Evolutionary conservation across 2,888 invertebrate species (phyloP).

Genomic region (Xanthorhoe spadicearia): DNA sequence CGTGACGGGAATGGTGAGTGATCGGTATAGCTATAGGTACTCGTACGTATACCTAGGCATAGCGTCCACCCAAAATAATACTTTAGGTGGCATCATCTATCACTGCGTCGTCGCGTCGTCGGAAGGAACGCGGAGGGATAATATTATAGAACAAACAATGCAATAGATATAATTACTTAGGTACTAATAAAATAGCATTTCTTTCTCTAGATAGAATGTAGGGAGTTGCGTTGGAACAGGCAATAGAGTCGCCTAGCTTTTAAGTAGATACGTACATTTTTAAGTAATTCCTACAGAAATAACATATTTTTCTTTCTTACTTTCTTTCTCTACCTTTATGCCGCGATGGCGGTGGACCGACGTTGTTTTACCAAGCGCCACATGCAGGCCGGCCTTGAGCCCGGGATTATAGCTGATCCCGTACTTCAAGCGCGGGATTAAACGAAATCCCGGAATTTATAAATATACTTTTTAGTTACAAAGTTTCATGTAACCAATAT

Average conservation of each 20-base stretch:
- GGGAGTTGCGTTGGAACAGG: too few species aligned
- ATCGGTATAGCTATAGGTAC: not conserved
- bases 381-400: not conserved
- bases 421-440: conserved; percentile 1
- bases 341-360: not conserved
- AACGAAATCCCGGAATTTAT: not conserved
- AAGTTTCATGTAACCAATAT: not conserved
- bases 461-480: not conserved
- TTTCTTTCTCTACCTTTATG: too few species aligned
- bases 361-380: not conserved
- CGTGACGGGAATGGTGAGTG: too few species aligned
- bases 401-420: conserved; percentile 10
- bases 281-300: too few species aligned
- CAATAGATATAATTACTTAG: too few species aligned
- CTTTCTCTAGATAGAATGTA: too few species aligned
- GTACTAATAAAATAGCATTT: too few species aligned
- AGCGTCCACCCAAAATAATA: not conserved
- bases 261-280: too few species aligned
- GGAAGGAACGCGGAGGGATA: not conserved
- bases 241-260: too few species aligned
- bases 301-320: too few species aligned
- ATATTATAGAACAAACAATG: not conserved
- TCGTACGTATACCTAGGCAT: too few species aligned
- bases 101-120: not conserved
- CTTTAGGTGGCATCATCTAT: not conserved